phyloP scores from a whole-genome alignment of 2,888 invertebrate species.

The Lasioglossum malachurum region DNA sequence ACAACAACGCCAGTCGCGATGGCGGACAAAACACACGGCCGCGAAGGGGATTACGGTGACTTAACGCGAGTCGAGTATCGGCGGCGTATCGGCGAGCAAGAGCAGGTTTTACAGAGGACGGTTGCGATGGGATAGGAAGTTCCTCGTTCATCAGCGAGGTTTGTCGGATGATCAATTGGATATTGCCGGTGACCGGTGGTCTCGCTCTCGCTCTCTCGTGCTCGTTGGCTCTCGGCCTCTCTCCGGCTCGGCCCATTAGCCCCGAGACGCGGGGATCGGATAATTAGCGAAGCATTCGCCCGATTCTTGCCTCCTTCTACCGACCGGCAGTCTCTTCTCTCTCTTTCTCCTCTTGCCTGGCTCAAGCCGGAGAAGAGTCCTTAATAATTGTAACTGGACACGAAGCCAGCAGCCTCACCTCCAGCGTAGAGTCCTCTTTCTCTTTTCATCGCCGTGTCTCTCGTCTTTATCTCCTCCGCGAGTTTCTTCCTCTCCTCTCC shows the following conservation, averaged over 20 bases:
- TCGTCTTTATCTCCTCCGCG: neutral
- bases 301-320: constrained; percentile 71
- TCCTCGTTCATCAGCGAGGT: constrained; percentile 77
- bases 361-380: constrained; percentile 74
- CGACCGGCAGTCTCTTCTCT: constrained; percentile 48
- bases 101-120: constrained; percentile 52
- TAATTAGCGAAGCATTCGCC: constrained; percentile 81
- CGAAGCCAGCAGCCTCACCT: constrained; percentile 75
- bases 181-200: constrained; percentile 69
- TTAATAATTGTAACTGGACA: constrained; percentile 85
- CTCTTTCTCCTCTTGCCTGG: constrained; percentile 51
- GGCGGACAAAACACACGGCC: neutral
- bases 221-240: constrained; percentile 29
- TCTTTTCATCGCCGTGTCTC: constrained; percentile 27
- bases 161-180: constrained; percentile 80
- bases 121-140: constrained; percentile 70
- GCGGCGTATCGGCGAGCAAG: constrained; percentile 37
- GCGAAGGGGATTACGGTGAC: constrained; percentile 21
- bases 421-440: constrained; percentile 47
- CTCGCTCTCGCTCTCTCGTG: constrained; percentile 21
- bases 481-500: constrained; percentile 27
- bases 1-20: neutral
- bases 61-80: constrained; percentile 34
- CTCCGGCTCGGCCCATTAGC: constrained; percentile 74
- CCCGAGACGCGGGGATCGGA: constrained; percentile 79